These are phyloP conservation scores for Agrochola macilenta DNA, from an alignment of 2,888 invertebrate species.

Conservation along the genomic window DNA sequence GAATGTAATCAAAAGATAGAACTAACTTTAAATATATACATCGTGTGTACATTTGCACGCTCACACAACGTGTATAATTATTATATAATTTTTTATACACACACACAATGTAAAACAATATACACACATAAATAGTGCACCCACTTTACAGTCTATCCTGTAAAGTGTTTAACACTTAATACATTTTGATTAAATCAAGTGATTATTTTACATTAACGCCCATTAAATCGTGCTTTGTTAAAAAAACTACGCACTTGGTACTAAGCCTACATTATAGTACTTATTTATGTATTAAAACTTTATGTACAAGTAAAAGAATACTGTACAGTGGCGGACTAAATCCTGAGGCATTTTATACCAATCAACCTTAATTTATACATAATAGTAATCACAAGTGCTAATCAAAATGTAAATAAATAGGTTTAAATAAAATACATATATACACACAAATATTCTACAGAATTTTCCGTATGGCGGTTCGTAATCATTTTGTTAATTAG, in stretches of 20 bases:
- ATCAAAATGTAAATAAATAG: slow-evolving; percentile 40
- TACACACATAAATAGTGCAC: background rate
- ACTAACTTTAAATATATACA: slow-evolving; percentile 10
- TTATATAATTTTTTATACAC: background rate
- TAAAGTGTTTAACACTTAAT: background rate
- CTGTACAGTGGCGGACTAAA: no score
- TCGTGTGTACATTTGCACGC: slow-evolving; percentile 4
- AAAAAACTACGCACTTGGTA: background rate
- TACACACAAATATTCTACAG: slow-evolving; percentile 48
- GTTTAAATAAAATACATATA: slow-evolving; percentile 49
- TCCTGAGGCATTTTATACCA: background rate
- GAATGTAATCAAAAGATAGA: background rate
- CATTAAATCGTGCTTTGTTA: background rate
- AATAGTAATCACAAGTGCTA: background rate
- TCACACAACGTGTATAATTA: slow-evolving; percentile 17
- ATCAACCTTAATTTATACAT: background rate
- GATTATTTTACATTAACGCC: background rate
- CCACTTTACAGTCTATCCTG: background rate
- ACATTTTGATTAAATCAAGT: slow-evolving; percentile 28
- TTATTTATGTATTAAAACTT: background rate
- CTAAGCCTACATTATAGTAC: background rate
- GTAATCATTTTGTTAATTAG: slow-evolving; percentile 33
- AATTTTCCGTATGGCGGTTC: slow-evolving; percentile 81
- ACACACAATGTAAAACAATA: background rate
- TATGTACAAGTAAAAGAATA: background rate